Evolutionary conservation across 2,888 invertebrate species (phyloP).

Genomic region (Nasonovia ribisnigri): DNA sequence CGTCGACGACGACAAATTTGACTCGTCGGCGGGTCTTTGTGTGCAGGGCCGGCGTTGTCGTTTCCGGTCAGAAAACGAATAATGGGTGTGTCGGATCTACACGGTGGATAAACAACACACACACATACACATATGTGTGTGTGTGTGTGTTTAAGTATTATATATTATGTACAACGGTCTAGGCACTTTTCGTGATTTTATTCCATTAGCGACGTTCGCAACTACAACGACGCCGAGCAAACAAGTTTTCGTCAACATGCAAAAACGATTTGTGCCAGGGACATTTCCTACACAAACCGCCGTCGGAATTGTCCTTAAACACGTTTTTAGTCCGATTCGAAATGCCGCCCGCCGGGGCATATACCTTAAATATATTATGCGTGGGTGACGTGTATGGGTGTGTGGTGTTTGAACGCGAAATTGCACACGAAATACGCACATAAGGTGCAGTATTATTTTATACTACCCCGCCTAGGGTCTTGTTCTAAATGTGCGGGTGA

Average conservation of each 20-base stretch:
- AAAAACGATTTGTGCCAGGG: conserved; percentile 50
- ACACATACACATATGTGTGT: neutral
- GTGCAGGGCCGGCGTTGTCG: neutral
- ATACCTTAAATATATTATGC: neutral
- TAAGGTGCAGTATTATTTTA: neutral
- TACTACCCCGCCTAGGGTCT: neutral
- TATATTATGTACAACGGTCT: neutral
- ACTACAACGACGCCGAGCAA: neutral
- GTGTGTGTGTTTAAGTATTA: neutral
- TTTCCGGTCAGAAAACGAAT: conserved; percentile 43
- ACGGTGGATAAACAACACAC: neutral
- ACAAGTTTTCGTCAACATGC: conserved; percentile 35
- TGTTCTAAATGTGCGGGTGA: neutral
- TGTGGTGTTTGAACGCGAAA: neutral
- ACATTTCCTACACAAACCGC: neutral
- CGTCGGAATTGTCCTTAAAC: neutral
- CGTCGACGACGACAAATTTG: neutral
- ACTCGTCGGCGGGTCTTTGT: neutral
- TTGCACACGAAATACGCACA: neutral
- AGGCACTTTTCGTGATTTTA: conserved; percentile 45
- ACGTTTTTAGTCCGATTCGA: conserved; percentile 24
- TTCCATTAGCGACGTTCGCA: conserved; percentile 48
- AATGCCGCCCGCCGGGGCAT: neutral
- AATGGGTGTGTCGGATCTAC: conserved; percentile 32
- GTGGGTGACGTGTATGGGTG: neutral